phyloP scores from a whole-genome alignment of 2,888 invertebrate species.

The Syritta pipiens region DNA sequence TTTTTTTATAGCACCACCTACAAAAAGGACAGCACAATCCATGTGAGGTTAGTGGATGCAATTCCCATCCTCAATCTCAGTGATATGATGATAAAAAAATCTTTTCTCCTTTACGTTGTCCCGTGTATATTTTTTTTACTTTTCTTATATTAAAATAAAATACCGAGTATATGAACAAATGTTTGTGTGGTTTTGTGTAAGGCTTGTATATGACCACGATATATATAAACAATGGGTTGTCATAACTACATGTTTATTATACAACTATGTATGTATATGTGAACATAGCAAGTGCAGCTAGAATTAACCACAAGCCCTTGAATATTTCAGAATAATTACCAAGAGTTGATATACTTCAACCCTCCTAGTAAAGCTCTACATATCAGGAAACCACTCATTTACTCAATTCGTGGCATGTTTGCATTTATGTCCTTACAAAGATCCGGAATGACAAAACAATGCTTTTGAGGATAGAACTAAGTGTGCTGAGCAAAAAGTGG shows the following conservation, averaged over 20 bases:
- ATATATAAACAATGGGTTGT: background rate
- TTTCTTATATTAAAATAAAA: slow-evolving; percentile 53
- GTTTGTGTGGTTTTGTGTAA: too few relatives aligned
- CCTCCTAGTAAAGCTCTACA: slow-evolving; percentile 39
- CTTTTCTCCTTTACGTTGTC: slow-evolving; percentile 53
- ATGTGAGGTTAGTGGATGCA: slow-evolving; percentile 54
- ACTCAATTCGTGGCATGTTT: slow-evolving; percentile 65
- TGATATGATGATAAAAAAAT: slow-evolving; percentile 60
- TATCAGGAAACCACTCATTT: slow-evolving; percentile 67
- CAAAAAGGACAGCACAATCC: slow-evolving; percentile 54
- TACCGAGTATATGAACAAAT: slow-evolving; percentile 1
- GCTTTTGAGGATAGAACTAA: slow-evolving; percentile 58
- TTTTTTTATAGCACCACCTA: slow-evolving; percentile 37
- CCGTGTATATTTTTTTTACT: slow-evolving; percentile 46
- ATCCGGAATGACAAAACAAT: slow-evolving; percentile 66
- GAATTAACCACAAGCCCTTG: slow-evolving; percentile 59
- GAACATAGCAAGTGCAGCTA: slow-evolving; percentile 22
- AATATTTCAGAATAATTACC: slow-evolving; percentile 66
- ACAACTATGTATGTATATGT: background rate
- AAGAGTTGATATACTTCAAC: slow-evolving; percentile 53
- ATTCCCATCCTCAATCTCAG: slow-evolving; percentile 62
- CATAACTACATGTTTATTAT: too few relatives aligned
- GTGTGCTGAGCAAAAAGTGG: slow-evolving; percentile 52
- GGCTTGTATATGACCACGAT: background rate
- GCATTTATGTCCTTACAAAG: slow-evolving; percentile 64